Base-by-base conservation (phyloP, 2,888 invertebrate genomes). In the Megalurothrips usitatus region DNA sequence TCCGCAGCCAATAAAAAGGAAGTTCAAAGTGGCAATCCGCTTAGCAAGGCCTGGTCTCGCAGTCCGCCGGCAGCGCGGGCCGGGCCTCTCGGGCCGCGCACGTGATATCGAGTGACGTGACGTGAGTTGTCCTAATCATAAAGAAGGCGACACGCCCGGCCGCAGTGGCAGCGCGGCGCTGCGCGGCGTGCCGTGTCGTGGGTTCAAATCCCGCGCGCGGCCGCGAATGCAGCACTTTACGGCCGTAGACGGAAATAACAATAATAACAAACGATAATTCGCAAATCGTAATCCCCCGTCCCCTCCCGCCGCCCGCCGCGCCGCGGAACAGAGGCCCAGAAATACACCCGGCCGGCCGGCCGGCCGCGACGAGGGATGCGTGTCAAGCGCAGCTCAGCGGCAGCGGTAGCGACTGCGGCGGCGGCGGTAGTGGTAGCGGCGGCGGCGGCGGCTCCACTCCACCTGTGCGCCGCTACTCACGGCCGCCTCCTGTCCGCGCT, bases 11-110 rank as follows among this genome's bases (percentile, higher is more conserved):
- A 58, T 75, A 75, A 75, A 75, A 75, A 75, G 26, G 68, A 75
- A 23, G 58, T 58, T 58, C 19, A 58, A 58, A 58, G 68, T 26
- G 68, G 68, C 68, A 26, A 75, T 75, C 68, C 68, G 23, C 68
- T 75, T 75, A 75, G 68, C 11, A 26, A 26, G 8, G 26, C 68
- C 68, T 6, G n/a, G n/a, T n/a, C n/a, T n/a, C n/a, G n/a, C n/a
- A n/a, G n/a, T n/a, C n/a, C n/a, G n/a, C n/a, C n/a, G n/a, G n/a
- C n/a, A n/a, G n/a, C 68, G 26, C 23, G 26, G 68, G 68, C 23
- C 23, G 68, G n/a, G n/a, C n/a, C 58, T 17, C 58, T 6, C 58
- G 14, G 58, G 4, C 19, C 58, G 58, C 14, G 58, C 34, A 43
- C 58, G 34, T 43, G 34, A 58, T 58, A 58, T 58, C 58, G 58